A percentile compares a stretch with the other conserved stretches of the same genome.
Evolutionary conservation across 1,140 invertebrate genomes (phyloP).

Genomic region (Heliconius melpomene): DNA sequence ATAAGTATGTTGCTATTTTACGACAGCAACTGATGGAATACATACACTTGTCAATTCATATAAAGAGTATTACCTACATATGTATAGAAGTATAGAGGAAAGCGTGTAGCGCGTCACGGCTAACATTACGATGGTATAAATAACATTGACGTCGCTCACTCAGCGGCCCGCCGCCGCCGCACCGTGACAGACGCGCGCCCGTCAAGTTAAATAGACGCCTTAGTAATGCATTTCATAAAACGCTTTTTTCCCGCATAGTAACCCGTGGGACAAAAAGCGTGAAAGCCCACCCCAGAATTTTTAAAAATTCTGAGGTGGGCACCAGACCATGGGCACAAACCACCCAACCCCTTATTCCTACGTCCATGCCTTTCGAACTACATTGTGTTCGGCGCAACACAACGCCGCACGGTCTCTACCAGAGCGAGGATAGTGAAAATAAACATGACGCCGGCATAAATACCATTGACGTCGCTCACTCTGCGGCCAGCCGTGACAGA

Average conservation of each 20-base stretch:
- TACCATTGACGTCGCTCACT: slow-evolving; percentile 32
- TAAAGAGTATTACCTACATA: background rate
- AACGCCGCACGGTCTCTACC: too few relatives aligned
- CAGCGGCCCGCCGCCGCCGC: slow-evolving; percentile 13
- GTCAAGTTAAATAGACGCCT: slow-evolving; percentile 13
- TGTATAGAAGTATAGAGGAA: background rate
- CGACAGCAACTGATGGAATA: too few relatives aligned
- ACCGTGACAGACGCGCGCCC: slow-evolving; percentile 21
- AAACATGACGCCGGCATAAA: slow-evolving; percentile 27
- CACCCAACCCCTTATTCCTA: too few relatives aligned
- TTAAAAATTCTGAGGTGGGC: too few relatives aligned
- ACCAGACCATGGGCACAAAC: too few relatives aligned
- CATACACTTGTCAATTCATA: too few relatives aligned
- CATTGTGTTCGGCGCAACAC: slow-evolving; percentile 18
- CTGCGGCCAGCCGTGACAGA: slow-evolving; percentile 32
- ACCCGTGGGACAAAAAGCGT: too few relatives aligned
- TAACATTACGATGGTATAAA: slow-evolving; percentile 31
- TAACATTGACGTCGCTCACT: slow-evolving; percentile 34
- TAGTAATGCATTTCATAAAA: background rate
- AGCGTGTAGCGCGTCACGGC: slow-evolving; percentile 24
- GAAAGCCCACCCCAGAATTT: too few relatives aligned
- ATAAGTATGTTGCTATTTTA: too few relatives aligned
- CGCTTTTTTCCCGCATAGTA: background rate
- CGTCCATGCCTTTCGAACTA: too few relatives aligned
- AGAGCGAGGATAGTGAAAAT: too few relatives aligned